Base-by-base conservation (phyloP, 2,888 invertebrate species). In the Drosophila heteroneura region DNA sequence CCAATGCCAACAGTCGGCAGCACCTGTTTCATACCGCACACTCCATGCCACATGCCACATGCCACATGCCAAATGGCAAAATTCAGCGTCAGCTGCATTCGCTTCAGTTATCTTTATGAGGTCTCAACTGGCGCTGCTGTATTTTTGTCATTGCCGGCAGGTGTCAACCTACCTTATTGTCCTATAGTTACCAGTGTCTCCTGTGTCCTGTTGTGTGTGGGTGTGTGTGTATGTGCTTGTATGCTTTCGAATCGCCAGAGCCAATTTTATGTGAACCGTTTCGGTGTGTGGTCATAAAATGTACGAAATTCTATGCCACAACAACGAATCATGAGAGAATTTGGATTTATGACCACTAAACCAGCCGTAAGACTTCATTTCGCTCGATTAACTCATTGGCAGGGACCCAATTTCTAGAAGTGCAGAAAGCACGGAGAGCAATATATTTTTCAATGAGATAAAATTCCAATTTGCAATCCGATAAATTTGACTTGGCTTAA, bases 271-370 rank as follows among this genome's bases (percentile, higher is more conserved):
- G 79, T 60, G 67, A 67, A 47, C 59, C 61, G 58, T 67, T 75
- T 47, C 66, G 71, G 32, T 76, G 73, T 77, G 68, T 52, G 77
- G 71, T 60, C 77, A 76, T 88, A 90, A 88, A 88, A 84, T 80
- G 83, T 68, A 78, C 78, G 78, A 79, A 85, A 76, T 82, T 79
- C 84, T 69, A 77, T 74, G 80, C 76, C 70, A 77, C 64, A 67
- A 68, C 70, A 70, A 81, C 74, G 75, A 89, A 90, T 87, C 87
- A 89, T 90, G 87, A 79, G 85, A 76, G 75, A 87, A 89, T 90
- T 89, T 82, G 66, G 73, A 79, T 89, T 90, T 86, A 88, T 84
- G 75, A 76, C 67, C 80, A 86, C 78, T 83, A 85, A 89, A 85
- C 59, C 83, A 74, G 82, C 72, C 74, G 64, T 83, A 85, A 76